Base-by-base conservation (phyloP, 2,113 vertebrate genomes). In the Heteronetta atricapilla region DNA sequence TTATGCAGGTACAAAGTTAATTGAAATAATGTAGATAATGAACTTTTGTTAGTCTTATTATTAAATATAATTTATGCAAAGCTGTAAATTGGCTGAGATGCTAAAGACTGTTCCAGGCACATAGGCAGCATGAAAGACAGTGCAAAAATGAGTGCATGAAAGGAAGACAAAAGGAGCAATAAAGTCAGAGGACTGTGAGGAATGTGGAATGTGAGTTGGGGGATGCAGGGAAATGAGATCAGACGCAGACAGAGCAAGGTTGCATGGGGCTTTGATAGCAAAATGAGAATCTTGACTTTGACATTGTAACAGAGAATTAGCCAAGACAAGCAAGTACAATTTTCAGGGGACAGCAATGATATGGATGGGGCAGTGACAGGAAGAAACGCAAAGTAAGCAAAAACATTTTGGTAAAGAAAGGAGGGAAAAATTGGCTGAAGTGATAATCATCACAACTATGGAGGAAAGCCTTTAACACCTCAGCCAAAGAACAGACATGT, bases 31-130 rank as follows among this genome's bases (percentile, higher is more conserved):
- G 94, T 90, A 96, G 91, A 96, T 97, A 96, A 96, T 96, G 95
- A 96, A 95, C 94, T 96, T 95, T 88, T 95, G 94, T 97, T 96
- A 97, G 94, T 95, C 94, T 94, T 95, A 96, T 96, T 96, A 97
- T 96, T 86, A 96, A 97, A 97, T 95, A 97, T 95, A 97, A 97
- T 96, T 97, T 97, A 97, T 96, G 94, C 95, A 97, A 97, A 97
- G 91, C 94, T 96, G 95, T 68, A 96, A 96, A 97, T 96, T 96
- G 94, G 96, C 96, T 86, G 91, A 83, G 90, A 96, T 96, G 95
- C 94, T 97, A 96, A 96, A 95, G 95, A 93, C 95, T 93, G 95
- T 97, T 95, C 95, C 94, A 95, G 95, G 95, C 91, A 97, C 94
- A 94, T 88, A 95, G 76, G 94, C 96, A 96, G 93, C 95, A 94